Base-by-base conservation (phyloP, 92 coral and sea anemone genomes). In the Phenganax stokvisi region DNA sequence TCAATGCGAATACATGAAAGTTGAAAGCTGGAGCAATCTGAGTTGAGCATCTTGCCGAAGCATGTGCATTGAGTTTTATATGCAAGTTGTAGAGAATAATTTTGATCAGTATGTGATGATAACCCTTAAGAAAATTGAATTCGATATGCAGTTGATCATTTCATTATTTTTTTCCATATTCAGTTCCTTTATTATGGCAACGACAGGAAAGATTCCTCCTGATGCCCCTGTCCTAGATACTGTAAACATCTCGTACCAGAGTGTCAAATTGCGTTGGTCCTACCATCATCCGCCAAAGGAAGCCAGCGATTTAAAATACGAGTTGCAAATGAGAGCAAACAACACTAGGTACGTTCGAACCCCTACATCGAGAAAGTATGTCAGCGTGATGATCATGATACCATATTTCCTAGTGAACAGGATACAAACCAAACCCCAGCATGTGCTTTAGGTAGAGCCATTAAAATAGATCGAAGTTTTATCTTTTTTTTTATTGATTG, bases 191-290 rank as follows among this genome's bases (percentile, higher is more conserved):
- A 88, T 89, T 12, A 85, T 85, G 9, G 96, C 88, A 53, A 74
- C 92, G 13, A 96, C 99, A 37, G 88, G 92, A 44, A 93, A 90
- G 71, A 87, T 92, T 6, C 99, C 99, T 57, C 99, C 99, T 15
- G 88, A 88, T 1, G 96, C 99, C 29, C 99, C 99, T 12, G 59
- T 83, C 59, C 65, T 96, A 44, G 97, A 96, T 51, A 85, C 89
- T 12, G 90, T 88, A 51, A 92, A 87, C 54, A 86, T 91, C 4
- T 96, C 99, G 0, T 90, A 96, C 87, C 98, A 96, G 76, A 96
- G 99, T 62, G 85, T 96, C 51, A 96, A 96, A 81, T 91, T 96
- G 28, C 88, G 90, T 30, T 96, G 99, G 99, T 89, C 87, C 31
- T 64, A 88, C 61, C 28, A 59, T 9, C 78, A 79, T 13, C 68